Evolutionary conservation across 2,888 invertebrate genomes (phyloP), one percentile per base, ranked within the genome.

Genomic region (Chalcis sispes): DNA sequence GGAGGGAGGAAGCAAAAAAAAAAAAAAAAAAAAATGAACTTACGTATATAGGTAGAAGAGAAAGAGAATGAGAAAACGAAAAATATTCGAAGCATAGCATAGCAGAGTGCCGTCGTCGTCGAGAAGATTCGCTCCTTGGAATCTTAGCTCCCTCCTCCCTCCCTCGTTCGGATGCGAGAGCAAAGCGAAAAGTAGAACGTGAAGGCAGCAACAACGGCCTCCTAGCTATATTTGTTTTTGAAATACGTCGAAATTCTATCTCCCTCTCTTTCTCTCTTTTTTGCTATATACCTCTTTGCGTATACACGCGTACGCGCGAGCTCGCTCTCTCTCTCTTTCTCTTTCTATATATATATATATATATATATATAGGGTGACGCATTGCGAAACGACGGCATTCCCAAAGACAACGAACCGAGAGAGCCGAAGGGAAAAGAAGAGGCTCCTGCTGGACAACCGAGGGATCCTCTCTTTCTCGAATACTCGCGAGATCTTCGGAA

Each of bases 221-320:
- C 36, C 20, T 59, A 29, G 61, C 52, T 48, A 48, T 72, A 72
- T 77, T 72, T 72, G 77, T 69, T 77, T 77, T 72, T 72, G 72
- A 77, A 72, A 69, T 69, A 72, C 77, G 72, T 77, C 58, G 69
- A 64, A 69, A 75, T 65, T 75, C 58, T 18, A 32, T 29, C n/a
- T 15, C 62, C 25, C 18, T 1, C 25, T 36, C 18, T 42, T 61
- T 29, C 25, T 32, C 20, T 29, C 23, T 36, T 36, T 10, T 10
- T 36, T 10, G 36, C 36, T 36, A 4, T 36, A n/a, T n/a, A n/a
- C 25, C n/a, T 7, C 52, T 65, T 52, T 52, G 52, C 65, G 65
- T 65, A 50, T 48, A 65, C 23, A n/a, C 23, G 25, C 42, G 42
- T 42, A 25, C n/a, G n/a, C 23, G n/a, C 10, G 50, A 2, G 8